A percentile compares a stretch with the other conserved stretches of the same genome.
Evolutionary conservation across 2,888 invertebrate species (phyloP).

Genomic region (Leucoptera coffeella): DNA sequence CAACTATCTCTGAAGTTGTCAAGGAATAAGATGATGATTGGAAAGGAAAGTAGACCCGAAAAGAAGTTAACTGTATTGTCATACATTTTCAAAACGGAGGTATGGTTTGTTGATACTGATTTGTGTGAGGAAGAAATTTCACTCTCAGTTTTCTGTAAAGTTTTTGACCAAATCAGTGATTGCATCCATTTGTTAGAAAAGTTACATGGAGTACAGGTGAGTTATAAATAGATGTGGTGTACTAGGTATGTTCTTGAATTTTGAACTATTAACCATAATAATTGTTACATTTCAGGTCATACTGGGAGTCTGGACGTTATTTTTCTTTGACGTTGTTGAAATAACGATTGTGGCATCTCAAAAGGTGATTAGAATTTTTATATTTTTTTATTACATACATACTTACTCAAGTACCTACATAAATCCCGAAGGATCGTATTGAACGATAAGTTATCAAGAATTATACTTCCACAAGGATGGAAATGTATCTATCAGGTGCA

Average conservation of each 20-base stretch:
- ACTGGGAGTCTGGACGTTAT: constrained; percentile 21
- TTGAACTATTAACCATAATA: too few species aligned
- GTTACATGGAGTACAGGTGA: constrained; percentile 17
- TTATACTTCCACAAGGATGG: too few species aligned
- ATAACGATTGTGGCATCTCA: constrained; percentile 15
- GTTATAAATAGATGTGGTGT: background rate
- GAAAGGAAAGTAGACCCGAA: constrained; percentile 3
- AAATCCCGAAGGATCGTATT: too few species aligned
- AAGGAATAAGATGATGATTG: constrained; percentile 6
- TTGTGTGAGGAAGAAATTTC: constrained; percentile 7
- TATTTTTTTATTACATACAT: too few species aligned
- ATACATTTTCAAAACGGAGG: constrained; percentile 11
- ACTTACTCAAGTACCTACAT: too few species aligned
- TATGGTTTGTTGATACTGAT: constrained; percentile 10
- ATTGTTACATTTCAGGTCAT: too few species aligned
- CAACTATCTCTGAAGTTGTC: constrained; percentile 9
- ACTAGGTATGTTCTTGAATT: constrained; percentile 1
- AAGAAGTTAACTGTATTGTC: constrained; percentile 5
- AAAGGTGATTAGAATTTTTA: too few species aligned
- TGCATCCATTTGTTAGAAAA: constrained; percentile 18
- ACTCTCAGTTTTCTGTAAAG: constrained; percentile 14
- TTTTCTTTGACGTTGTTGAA: constrained; percentile 19
- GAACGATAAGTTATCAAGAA: too few species aligned
- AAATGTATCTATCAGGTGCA: too few species aligned
- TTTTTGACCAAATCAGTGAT: constrained; percentile 18